Percentiles rank a stretch among this genome's conserved stretches.
phyloP scores from a whole-genome alignment of 2,797 vertebrate genomes.

The Taenioides sp. region DNA sequence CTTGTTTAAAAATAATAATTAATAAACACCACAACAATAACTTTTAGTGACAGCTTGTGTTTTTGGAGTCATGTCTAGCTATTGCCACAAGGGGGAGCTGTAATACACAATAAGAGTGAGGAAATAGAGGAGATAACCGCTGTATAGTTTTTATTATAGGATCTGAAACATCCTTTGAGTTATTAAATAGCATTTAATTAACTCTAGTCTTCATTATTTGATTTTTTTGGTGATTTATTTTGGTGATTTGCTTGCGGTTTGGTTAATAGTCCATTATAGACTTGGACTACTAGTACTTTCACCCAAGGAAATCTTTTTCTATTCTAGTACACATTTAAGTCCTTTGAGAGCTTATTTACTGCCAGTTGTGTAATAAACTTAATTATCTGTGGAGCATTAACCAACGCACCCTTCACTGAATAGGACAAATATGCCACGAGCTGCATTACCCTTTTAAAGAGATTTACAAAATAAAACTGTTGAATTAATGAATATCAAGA shows the following conservation, averaged over 20 bases:
- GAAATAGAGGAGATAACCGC: not conserved
- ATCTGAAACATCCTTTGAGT: not conserved
- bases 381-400: constrained; percentile 24
- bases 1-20: constrained; percentile 23
- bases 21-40: constrained; percentile 21
- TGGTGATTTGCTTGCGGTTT: not conserved
- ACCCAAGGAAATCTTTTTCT: not conserved
- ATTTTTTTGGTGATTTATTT: not conserved
- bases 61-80: not conserved
- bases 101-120: constrained; percentile 22
- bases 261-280: not conserved
- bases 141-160: not conserved
- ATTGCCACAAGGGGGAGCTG: constrained; percentile 57
- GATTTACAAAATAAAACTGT: constrained; percentile 39
- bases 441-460: constrained; percentile 30
- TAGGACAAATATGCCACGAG: constrained; percentile 5
- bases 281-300: not conserved
- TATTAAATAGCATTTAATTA: not conserved
- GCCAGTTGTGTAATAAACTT: not conserved
- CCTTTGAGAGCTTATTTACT: not conserved
- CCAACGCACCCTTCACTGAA: not conserved
- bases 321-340: not conserved
- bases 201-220: not conserved
- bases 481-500: constrained; percentile 32
- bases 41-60: not conserved